Conservation (phyloP, 2,888 invertebrate genomes). For the Drosophila neotestacea region DNA sequence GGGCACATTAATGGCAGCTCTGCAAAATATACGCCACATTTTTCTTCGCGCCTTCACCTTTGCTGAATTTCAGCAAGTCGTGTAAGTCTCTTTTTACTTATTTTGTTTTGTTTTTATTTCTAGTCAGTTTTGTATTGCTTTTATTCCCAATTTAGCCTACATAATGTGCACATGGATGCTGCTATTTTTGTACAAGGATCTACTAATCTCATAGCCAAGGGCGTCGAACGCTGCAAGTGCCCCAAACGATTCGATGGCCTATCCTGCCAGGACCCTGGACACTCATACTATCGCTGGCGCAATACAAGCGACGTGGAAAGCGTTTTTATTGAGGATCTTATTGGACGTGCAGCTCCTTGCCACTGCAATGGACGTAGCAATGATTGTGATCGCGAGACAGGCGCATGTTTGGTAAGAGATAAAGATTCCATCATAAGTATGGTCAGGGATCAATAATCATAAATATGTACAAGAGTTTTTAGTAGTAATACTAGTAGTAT, state of each 20-base stretch:
- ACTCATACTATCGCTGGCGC: slow-evolving; percentile 93
- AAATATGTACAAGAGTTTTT: too few species aligned
- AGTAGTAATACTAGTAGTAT: too few species aligned
- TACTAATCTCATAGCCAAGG: slow-evolving; percentile 89
- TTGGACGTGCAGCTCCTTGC: slow-evolving; percentile 93
- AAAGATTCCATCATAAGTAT: too few species aligned
- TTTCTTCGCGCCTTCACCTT: slow-evolving; percentile 90
- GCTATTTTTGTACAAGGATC: slow-evolving; percentile 90
- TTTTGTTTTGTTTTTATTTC: too few species aligned
- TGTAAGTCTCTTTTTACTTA: slow-evolving; percentile 84
- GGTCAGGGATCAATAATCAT: too few species aligned
- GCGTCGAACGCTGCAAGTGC: slow-evolving; percentile 95
- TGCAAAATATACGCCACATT: slow-evolving; percentile 94
- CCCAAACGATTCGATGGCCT: slow-evolving; percentile 92
- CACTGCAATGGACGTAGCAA: slow-evolving; percentile 92
- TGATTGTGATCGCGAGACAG: slow-evolving; percentile 93
- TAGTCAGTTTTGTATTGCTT: background rate
- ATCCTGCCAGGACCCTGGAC: slow-evolving; percentile 95
- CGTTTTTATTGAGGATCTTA: slow-evolving; percentile 90
- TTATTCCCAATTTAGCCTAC: slow-evolving; percentile 86
- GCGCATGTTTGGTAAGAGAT: slow-evolving; percentile 91
- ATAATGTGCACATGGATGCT: slow-evolving; percentile 93
- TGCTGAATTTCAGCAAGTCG: slow-evolving; percentile 87
- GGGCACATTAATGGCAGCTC: slow-evolving; percentile 94
- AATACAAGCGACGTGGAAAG: slow-evolving; percentile 87